Evolutionary conservation across 2,888 invertebrate genomes (phyloP).

Genomic region (Tenodera sinensis): DNA sequence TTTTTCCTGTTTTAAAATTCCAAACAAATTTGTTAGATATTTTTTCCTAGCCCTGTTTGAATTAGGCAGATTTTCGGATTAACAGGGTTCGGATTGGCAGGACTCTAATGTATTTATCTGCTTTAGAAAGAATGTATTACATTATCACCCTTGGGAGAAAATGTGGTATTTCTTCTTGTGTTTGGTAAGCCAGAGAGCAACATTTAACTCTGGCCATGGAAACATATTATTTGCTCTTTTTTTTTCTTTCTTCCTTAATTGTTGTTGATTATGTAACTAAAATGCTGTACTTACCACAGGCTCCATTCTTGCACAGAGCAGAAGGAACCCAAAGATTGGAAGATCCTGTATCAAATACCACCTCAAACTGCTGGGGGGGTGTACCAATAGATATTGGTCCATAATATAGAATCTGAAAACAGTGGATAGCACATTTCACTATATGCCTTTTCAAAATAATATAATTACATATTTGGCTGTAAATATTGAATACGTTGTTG

Average conservation of each 20-base stretch:
- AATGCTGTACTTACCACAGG: constrained; percentile 69
- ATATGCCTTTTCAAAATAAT: not conserved
- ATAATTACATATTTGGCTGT: not conserved
- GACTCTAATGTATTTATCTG: too few species aligned
- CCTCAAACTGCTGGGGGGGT: constrained; percentile 89
- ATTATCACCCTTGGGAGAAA: too few species aligned
- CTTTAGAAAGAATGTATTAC: too few species aligned
- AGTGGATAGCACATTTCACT: not conserved
- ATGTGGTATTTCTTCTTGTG: too few species aligned
- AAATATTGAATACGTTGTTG: not conserved
- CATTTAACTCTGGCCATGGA: too few species aligned
- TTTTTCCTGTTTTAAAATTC: too few species aligned
- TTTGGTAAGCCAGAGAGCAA: too few species aligned
- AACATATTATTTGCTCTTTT: not conserved
- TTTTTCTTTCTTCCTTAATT: not conserved
- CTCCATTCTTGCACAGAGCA: constrained; percentile 94
- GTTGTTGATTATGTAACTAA: not conserved
- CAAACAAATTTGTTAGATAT: too few species aligned
- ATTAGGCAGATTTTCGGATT: too few species aligned
- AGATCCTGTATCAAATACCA: constrained; percentile 98
- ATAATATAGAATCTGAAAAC: constrained; percentile 84
- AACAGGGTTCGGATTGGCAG: too few species aligned
- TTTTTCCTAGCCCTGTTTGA: too few species aligned
- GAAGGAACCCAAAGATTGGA: constrained; percentile 99
- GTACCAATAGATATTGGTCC: constrained; percentile 88